phyloP scores from a whole-genome alignment of 2,113 vertebrate species.

The Dasyurus viverrinus region DNA sequence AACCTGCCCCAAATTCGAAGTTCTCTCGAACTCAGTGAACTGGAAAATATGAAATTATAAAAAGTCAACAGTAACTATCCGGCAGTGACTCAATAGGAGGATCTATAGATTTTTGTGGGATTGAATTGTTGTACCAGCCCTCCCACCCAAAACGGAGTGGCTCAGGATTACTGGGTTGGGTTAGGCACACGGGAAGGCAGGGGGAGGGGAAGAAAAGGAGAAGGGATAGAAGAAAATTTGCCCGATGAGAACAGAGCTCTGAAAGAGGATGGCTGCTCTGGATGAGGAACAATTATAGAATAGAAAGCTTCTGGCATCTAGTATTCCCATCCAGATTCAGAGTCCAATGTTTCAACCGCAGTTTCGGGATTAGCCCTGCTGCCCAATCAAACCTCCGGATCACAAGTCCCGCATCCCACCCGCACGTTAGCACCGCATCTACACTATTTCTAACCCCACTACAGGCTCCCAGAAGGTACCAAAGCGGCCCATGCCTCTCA shows the following conservation, averaged over 20 bases:
- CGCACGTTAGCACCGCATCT: background rate
- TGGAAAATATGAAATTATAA: conserved; percentile 36
- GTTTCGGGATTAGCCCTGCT: background rate
- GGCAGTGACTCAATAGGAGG: background rate
- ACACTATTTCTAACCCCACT: background rate
- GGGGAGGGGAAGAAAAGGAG: background rate
- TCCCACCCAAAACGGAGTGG: background rate
- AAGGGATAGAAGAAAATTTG: background rate
- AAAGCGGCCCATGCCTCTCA: background rate
- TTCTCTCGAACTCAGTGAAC: conserved; percentile 26
- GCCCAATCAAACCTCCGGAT: background rate
- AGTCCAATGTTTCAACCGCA: background rate
- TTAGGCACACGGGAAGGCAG: background rate
- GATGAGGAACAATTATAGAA: background rate
- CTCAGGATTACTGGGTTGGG: background rate
- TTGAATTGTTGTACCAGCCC: background rate
- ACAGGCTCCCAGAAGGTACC: background rate
- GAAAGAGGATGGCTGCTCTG: background rate
- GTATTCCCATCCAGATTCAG: background rate
- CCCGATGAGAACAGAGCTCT: background rate
- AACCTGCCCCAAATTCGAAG: conserved; percentile 27
- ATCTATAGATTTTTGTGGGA: background rate
- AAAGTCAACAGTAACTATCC: conserved; percentile 31
- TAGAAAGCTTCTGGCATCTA: background rate
- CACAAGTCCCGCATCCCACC: background rate